Conservation (phyloP, 2,797 vertebrate genomes). For the Knipowitschia caucasica region DNA sequence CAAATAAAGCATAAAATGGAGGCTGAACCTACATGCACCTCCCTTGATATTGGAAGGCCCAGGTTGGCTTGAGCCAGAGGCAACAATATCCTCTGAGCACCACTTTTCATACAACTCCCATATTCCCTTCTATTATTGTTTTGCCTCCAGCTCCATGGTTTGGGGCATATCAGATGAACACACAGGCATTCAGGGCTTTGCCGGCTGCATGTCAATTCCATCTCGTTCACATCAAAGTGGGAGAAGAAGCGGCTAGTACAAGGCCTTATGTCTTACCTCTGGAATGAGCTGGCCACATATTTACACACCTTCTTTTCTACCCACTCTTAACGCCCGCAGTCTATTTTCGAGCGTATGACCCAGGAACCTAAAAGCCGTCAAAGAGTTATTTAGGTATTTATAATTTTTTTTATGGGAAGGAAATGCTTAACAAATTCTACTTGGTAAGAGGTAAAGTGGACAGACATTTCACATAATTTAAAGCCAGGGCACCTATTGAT, state of each 20-base stretch:
- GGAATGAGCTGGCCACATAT: slow-evolving; percentile 46
- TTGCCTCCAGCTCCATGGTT: slow-evolving; percentile 23
- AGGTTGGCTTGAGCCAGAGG: slow-evolving; percentile 21
- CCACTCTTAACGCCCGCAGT: slow-evolving; percentile 51
- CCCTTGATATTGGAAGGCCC: slow-evolving; percentile 27
- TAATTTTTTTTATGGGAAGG: slow-evolving; percentile 31
- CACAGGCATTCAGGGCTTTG: slow-evolving; percentile 3
- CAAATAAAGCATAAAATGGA: not conserved
- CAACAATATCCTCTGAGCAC: slow-evolving; percentile 9
- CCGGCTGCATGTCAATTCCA: slow-evolving; percentile 53
- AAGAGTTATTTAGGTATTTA: slow-evolving; percentile 39
- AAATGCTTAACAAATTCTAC: slow-evolving; percentile 61
- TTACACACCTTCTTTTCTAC: slow-evolving; percentile 61
- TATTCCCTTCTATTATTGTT: slow-evolving; percentile 12
- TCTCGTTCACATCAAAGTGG: slow-evolving; percentile 65
- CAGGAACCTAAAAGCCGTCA: slow-evolving; percentile 58
- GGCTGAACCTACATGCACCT: not conserved
- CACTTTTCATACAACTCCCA: not conserved
- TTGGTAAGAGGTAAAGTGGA: slow-evolving; percentile 46
- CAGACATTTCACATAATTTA: too few species aligned
- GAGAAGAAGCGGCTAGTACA: slow-evolving; percentile 56
- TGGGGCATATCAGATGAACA: slow-evolving; percentile 36
- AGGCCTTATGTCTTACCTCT: slow-evolving; percentile 57
- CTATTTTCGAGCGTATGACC: slow-evolving; percentile 56
- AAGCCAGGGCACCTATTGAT: too few species aligned